phyloP scores from a whole-genome alignment of 2,888 invertebrate species.

The Amphipoea lucens region DNA sequence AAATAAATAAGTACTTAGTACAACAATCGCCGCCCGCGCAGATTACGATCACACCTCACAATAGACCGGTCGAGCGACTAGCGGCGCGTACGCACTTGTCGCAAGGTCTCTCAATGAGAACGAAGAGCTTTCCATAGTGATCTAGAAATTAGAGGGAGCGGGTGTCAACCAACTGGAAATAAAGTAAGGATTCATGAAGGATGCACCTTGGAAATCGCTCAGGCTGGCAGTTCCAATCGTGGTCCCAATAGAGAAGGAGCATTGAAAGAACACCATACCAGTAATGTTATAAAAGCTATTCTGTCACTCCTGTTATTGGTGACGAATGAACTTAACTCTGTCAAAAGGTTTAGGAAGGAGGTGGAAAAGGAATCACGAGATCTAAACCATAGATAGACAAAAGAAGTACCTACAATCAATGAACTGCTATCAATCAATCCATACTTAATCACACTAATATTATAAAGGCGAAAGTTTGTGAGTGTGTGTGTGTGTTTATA shows the following conservation, averaged over 20 bases:
- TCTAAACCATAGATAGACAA: neutral
- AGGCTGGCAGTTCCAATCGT: too few relatives aligned
- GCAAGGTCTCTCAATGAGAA: constrained; percentile 48
- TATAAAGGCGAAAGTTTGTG: too few relatives aligned
- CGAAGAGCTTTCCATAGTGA: constrained; percentile 34
- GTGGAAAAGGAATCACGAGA: neutral
- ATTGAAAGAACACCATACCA: too few relatives aligned
- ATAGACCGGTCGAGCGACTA: constrained; percentile 49
- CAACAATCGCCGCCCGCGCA: constrained; percentile 33
- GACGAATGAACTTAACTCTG: neutral
- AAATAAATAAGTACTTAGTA: constrained; percentile 28
- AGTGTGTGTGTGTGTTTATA: too few relatives aligned
- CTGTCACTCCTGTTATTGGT: neutral
- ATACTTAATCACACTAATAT: too few relatives aligned
- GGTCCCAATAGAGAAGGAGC: neutral
- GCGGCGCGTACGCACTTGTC: constrained; percentile 50
- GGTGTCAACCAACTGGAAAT: neutral
- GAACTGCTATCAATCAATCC: neutral
- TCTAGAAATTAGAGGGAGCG: constrained; percentile 21
- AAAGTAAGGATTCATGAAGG: neutral
- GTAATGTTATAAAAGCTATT: too few relatives aligned
- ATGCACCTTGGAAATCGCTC: neutral
- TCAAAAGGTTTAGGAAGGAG: neutral
- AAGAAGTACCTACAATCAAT: neutral
- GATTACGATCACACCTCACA: constrained; percentile 48